These are phyloP conservation scores for Watsonalla binaria DNA, from an alignment of 2,888 invertebrate genomes.

Conservation along the genomic window DNA sequence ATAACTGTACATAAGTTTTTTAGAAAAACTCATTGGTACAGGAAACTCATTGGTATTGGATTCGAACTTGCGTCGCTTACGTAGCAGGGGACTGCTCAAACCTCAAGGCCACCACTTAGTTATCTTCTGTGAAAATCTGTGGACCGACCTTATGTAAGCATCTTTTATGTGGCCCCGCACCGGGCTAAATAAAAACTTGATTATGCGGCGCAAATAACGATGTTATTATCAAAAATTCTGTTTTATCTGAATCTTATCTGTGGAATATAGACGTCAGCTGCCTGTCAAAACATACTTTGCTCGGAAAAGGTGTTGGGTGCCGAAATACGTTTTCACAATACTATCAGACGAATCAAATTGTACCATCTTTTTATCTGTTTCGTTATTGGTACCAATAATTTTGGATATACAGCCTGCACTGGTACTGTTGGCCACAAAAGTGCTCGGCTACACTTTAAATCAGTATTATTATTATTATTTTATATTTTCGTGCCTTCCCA, in stretches of 20 bases:
- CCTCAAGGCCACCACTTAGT: too few species aligned
- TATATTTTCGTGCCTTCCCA: background rate
- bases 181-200: background rate
- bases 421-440: conserved; percentile 24
- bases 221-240: background rate
- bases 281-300: conserved; percentile 65
- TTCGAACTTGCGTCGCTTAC: too few species aligned
- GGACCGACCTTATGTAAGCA: too few species aligned
- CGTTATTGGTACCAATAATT: conserved; percentile 24
- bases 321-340: conserved; percentile 42
- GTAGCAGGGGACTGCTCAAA: too few species aligned
- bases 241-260: conserved; percentile 9
- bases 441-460: conserved; percentile 10
- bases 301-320: conserved; percentile 67
- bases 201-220: background rate
- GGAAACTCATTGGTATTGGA: too few species aligned
- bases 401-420: conserved; percentile 24
- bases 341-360: conserved; percentile 56
- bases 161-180: background rate
- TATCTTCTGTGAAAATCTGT: too few species aligned
- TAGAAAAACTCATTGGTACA: too few species aligned
- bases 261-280: conserved; percentile 61
- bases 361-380: conserved; percentile 67
- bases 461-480: background rate
- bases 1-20: too few species aligned